Base-by-base conservation (phyloP, 53 echinoderm and acorn worm genomes). In the Holothuria leucospilota region DNA sequence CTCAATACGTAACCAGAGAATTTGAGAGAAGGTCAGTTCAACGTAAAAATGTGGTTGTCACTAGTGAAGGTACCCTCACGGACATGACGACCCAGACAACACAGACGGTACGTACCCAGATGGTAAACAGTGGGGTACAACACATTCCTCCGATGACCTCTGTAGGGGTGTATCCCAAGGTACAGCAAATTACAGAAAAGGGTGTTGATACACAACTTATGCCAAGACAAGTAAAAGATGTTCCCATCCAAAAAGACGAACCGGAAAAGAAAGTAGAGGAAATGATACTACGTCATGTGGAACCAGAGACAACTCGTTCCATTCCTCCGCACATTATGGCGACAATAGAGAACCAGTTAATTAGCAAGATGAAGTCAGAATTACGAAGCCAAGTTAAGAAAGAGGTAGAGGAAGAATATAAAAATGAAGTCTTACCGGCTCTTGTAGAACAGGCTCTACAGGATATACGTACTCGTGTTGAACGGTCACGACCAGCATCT, bases 371-470 rank as follows among this genome's bases (percentile, higher is more conserved):
- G 68, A 83, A 83, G 29, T 26, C 46, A 1, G 49, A 64, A 52
- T 53, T 83, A 20, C 16, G 25, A 51, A 67, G 40, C 39, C 84
- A 83, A 83, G 68, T 83, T 2, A n/a, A 66, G 20, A 52, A 83
- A 39, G 46, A 83, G 65, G 84, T 83, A 46, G 49, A 83, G 53
- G 49, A n/a, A 66, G 84, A 83, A 63, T 66, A 66, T 16, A 46
- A 39, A 8, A 83, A 39, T n/a, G 84, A 83, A 24, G 25, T 83
- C 15, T 52, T 64, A 51, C 84, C 84, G 27, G 25, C 23, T 66
- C 84, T 83, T 25, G 6, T 83, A 40, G 84, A 83, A 23, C 39
- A 66, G 51, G 84, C 84, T 27, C 65, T 64, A 1, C 23, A n/a
- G 40, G 84, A 83, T 13, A 80, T 20, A 51, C 59, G 38, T 29